Evolutionary conservation across 2,797 vertebrate genomes (phyloP).

Genomic region (Rhinichthys osculus): DNA sequence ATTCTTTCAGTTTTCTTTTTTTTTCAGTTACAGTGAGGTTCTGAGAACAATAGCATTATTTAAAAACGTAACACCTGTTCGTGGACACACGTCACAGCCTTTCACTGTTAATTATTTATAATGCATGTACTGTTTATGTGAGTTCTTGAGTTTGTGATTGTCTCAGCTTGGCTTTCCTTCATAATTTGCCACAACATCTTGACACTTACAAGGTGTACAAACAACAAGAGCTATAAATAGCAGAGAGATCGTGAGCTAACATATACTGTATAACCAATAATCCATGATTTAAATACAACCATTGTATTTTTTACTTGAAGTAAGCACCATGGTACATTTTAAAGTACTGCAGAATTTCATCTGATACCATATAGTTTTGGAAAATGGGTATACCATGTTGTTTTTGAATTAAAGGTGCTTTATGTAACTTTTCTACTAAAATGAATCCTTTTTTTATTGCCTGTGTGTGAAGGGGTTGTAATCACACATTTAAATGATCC

Average conservation of each 20-base stretch:
- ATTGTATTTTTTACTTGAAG: background rate
- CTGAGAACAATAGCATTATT: slow-evolving; percentile 40
- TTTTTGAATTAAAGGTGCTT: no score
- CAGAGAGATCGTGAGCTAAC: background rate
- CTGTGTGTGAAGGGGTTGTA: no score
- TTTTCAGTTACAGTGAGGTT: slow-evolving; percentile 25
- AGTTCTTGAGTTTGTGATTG: slow-evolving; percentile 37
- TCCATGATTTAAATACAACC: background rate
- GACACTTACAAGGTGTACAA: slow-evolving; percentile 5
- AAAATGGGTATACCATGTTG: no score
- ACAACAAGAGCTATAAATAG: slow-evolving; percentile 17
- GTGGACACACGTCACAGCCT: slow-evolving; percentile 5
- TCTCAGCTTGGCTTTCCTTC: slow-evolving; percentile 12
- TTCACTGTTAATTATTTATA: slow-evolving; percentile 34
- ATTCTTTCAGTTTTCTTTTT: slow-evolving; percentile 5
- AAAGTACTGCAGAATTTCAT: background rate
- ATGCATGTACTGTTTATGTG: background rate
- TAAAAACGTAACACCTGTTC: slow-evolving; percentile 44
- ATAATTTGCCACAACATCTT: slow-evolving; percentile 29
- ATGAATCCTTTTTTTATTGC: no score
- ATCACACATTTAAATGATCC: no score
- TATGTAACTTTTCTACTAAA: no score
- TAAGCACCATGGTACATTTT: background rate
- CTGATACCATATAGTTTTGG: background rate
- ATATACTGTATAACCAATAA: background rate